Evolutionary conservation across 2,888 invertebrate species (phyloP).

Genomic region (Tridacna gigas): DNA sequence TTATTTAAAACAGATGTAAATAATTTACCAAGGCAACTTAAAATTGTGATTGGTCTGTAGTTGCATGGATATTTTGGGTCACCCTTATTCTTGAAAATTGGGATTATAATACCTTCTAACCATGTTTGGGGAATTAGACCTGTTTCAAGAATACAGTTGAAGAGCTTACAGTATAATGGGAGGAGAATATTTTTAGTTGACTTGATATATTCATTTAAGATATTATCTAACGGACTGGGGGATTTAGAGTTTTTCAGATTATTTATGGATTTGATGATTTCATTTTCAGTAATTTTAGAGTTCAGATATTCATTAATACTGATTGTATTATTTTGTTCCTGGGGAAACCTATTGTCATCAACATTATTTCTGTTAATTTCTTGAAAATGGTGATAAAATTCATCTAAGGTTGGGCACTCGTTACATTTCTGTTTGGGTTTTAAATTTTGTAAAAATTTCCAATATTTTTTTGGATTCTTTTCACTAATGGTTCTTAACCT

Average conservation of each 20-base stretch:
- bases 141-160: neutral
- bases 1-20: neutral
- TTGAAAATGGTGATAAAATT: too few species aligned
- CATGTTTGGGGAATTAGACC: neutral
- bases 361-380: too few species aligned
- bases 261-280: too few species aligned
- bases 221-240: neutral
- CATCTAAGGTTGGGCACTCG: too few species aligned
- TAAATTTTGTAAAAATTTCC: too few species aligned
- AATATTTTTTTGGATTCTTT: too few species aligned
- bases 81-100: neutral
- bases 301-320: too few species aligned
- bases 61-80: neutral
- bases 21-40: slow-evolving; percentile 2
- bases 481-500: too few species aligned
- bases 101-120: neutral
- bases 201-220: neutral
- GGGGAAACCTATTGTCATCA: too few species aligned
- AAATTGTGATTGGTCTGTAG: neutral
- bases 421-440: too few species aligned
- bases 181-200: neutral
- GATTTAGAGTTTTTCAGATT: neutral
- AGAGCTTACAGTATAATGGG: neutral
- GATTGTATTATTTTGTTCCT: too few species aligned
- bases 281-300: too few species aligned